Base-by-base conservation (phyloP, 2,888 invertebrate genomes). In the Agrilus cyanescens region DNA sequence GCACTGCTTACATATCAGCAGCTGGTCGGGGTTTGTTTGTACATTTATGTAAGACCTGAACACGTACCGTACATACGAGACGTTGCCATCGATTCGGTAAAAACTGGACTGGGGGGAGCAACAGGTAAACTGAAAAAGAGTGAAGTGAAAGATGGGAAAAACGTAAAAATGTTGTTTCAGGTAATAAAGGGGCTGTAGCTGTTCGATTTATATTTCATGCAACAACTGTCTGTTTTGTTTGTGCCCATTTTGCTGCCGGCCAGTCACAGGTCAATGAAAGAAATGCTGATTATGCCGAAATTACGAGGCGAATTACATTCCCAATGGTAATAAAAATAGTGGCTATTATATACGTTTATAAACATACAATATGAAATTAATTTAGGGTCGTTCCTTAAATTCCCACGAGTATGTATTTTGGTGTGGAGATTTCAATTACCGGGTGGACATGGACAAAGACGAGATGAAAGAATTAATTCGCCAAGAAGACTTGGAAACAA, bases 341-440 rank as follows among this genome's bases (percentile, higher is more conserved):
- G 4, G 4, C 16, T 18, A 15, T 34, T 12, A 39, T 15, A 33
- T 13, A 29, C n/a, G n/a, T 33, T 18, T 4, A 12, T 12, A 38
- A 36, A 16, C 13, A 30, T 25, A 32, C 30, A 33, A 20, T 13
- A 18, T 41, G 6, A 32, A 18, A 37, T 12, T 18, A 13, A 32
- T 63, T 41, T 55, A 75, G 74, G 93, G 91, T 8, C 75, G 93
- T 46, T 85, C 87, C 0, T 69, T 97, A 5, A 87, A 89, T 63
- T 88, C 93, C 2, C 97, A 98, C 62, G 98, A 99, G 68, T 96
- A 94, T 64, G 83, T 98, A 1, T 96, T 98, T 67, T 99, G 97
- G 97, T 93, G 96, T 65, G 98, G 98, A 1, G 98, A 98, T 70
- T 98, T 98, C 65, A 98, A 99, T 66, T 99, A 98, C 62, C 80